Conservation (phyloP, 2,113 vertebrate genomes). For the Brienomyrus brachyistius region DNA sequence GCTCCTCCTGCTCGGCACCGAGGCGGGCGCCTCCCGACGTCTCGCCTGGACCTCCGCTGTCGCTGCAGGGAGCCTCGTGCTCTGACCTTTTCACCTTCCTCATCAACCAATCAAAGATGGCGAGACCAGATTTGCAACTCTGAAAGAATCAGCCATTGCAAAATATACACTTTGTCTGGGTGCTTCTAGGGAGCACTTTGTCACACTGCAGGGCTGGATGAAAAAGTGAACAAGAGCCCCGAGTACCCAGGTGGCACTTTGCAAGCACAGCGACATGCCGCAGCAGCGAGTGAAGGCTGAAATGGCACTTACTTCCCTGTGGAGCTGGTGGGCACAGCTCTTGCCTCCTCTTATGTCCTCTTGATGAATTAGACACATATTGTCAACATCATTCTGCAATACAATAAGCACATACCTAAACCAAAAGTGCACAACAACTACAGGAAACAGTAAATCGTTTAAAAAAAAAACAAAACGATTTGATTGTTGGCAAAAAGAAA, state of each 20-base stretch:
- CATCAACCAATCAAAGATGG: not conserved
- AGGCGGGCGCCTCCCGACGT: not conserved
- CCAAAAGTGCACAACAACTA: not conserved
- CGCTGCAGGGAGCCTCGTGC: not conserved
- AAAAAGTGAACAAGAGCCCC: too few species aligned
- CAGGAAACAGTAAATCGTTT: not conserved
- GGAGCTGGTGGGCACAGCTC: constrained; percentile 54
- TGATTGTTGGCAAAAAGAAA: not conserved
- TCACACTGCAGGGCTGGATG: too few species aligned
- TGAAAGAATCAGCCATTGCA: not conserved
- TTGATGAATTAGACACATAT: constrained; percentile 55
- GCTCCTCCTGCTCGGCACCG: not conserved
- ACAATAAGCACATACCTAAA: constrained; percentile 1
- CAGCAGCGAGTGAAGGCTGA: not conserved
- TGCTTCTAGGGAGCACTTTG: not conserved
- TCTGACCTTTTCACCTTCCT: constrained; percentile 2
- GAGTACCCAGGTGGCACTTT: not conserved
- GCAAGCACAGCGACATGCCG: not conserved
- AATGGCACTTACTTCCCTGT: constrained; percentile 48
- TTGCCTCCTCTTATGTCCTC: constrained; percentile 41
- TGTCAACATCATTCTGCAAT: constrained; percentile 53
- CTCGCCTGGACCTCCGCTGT: not conserved
- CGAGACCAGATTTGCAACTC: not conserved
- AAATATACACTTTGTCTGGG: not conserved
- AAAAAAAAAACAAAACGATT: not conserved